These are phyloP conservation scores for Anaspis maculata DNA, from an alignment of 2,888 invertebrate species.

Conservation along the genomic window DNA sequence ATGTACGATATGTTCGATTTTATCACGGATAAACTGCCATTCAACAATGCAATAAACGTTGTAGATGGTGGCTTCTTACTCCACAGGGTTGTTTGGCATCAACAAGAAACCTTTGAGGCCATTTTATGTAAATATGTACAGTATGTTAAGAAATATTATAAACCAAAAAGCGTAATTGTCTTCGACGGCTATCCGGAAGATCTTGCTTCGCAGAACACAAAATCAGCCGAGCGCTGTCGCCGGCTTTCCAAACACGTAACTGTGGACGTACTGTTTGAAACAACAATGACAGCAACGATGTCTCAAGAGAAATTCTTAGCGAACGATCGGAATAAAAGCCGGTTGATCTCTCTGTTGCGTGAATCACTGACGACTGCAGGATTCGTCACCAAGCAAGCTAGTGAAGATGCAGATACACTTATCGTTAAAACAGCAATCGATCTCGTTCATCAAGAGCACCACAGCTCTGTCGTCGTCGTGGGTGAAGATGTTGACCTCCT, in stretches of 20 bases:
- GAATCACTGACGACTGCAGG: constrained; percentile 13
- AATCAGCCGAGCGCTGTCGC: constrained; percentile 21
- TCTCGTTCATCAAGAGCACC: too few species aligned
- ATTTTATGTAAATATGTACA: constrained; percentile 21
- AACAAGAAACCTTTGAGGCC: constrained; percentile 15
- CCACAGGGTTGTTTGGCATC: constrained; percentile 21
- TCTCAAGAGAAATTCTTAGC: constrained; percentile 17
- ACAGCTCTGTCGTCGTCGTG: not conserved
- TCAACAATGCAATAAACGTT: constrained; percentile 17
- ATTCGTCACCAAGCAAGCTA: constrained; percentile 17
- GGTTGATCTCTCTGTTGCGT: constrained; percentile 19
- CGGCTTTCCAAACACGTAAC: constrained; percentile 20
- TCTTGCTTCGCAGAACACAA: constrained; percentile 17
- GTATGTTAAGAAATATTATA: constrained; percentile 18
- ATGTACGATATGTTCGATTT: constrained; percentile 16
- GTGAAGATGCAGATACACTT: constrained; percentile 12
- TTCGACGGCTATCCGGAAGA: constrained; percentile 22
- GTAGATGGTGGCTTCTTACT: constrained; percentile 24
- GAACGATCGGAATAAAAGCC: constrained; percentile 18
- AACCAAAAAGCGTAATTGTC: constrained; percentile 16
- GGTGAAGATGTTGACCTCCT: not conserved
- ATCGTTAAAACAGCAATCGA: not conserved
- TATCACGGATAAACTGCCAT: too few species aligned
- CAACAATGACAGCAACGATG: too few species aligned
- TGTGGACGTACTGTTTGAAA: constrained; percentile 20